Evolutionary conservation across 2,888 invertebrate genomes (phyloP), one percentile per base, ranked within the genome.

Genomic region (Elysia crispata): DNA sequence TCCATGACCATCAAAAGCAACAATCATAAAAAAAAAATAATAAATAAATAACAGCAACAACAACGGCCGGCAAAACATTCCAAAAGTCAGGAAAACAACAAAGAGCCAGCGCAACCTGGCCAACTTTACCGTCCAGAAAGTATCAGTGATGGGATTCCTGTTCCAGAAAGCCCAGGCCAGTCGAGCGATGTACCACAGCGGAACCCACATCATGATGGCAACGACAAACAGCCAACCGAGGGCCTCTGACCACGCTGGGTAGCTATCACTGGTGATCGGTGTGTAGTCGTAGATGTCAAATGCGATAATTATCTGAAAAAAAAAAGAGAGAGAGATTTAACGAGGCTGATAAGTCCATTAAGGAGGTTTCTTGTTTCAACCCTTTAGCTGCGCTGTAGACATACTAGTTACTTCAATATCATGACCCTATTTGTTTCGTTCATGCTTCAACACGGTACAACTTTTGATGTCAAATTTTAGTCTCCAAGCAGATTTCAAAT

Each of bases 221-320:
- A 83, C 62, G 13, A 86, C 86, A 57, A 86, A 83, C 64, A 87
- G 64, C 88, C 89, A 89, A 62, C 88, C 88, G 31, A 90, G 81
- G 25, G 79, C 83, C 74, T 85, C 84, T 28, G 85, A 86, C 85
- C 87, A 86, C 18, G 70, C 69, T 1, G 87, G 86, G 73, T 83
- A 89, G 0, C 83, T 76, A 15, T 76, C 82, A 5, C 84, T 84
- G 11, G 81, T 85, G 62, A 88, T 82, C 0, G 89, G 86, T 31
- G 87, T 83, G 75, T 89, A 88, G 75, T 88, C 86, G 28, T 87
- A 82, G 11, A 85, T 82, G 60, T 87, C 87, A 82, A 89, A 89
- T 13, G 89, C 83, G 20, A 90, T 87, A 25, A 87, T 83, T 1
- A 81, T 87, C 90, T 89, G 83, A 11, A 23, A 25, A 72, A 23